Conservation (phyloP, 2,797 vertebrate species). For the Ataeniobius toweri region DNA sequence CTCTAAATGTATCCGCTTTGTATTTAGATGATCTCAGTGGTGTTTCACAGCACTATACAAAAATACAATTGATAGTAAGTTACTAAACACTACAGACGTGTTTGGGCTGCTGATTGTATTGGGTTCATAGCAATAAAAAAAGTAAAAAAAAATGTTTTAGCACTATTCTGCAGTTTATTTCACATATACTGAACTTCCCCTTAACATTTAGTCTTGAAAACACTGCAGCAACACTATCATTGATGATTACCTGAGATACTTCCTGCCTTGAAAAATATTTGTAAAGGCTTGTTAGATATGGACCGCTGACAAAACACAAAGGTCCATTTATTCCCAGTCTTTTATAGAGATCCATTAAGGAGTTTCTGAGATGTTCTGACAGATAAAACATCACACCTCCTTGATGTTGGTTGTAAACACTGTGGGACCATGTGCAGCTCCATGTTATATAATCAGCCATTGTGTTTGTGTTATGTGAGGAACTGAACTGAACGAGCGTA, state of each 20-base stretch:
- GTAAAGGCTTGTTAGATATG: neutral
- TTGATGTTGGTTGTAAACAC: conserved; percentile 15
- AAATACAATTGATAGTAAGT: too few species aligned
- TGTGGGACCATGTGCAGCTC: neutral
- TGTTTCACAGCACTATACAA: too few species aligned
- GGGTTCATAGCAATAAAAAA: too few species aligned
- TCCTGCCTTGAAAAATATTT: too few species aligned
- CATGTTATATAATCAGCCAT: conserved; percentile 21
- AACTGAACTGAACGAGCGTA: neutral
- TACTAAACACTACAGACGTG: too few species aligned
- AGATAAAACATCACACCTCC: conserved; percentile 12
- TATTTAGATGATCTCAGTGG: neutral
- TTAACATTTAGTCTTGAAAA: too few species aligned
- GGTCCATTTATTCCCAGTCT: neutral
- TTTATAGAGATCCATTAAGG: conserved; percentile 13
- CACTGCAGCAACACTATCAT: too few species aligned
- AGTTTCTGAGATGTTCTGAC: neutral
- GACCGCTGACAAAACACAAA: conserved; percentile 2
- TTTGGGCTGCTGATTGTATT: too few species aligned
- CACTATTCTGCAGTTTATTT: too few species aligned
- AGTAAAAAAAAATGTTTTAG: too few species aligned
- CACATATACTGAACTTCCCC: too few species aligned
- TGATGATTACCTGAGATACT: too few species aligned
- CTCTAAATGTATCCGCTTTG: neutral
- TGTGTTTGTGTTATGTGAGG: neutral